Conservation (phyloP, 2,888 invertebrate genomes). For the Spatulosminthurus flaviceps region DNA sequence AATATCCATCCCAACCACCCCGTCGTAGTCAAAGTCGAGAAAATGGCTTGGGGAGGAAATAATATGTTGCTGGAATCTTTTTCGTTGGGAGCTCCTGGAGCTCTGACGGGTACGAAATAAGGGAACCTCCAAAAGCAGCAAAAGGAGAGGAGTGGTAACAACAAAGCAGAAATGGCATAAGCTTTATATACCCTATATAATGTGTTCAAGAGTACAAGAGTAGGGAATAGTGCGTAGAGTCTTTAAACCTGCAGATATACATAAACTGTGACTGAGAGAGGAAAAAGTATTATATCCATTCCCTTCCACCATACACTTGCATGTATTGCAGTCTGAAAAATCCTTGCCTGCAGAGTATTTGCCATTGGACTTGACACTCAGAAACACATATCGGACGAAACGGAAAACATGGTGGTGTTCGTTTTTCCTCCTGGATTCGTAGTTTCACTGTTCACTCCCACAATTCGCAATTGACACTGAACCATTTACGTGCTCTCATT, state of each 20-base stretch:
- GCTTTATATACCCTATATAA: neutral
- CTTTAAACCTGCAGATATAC: slow-evolving; percentile 15
- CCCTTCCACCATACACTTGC: slow-evolving; percentile 30
- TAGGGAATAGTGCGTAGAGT: slow-evolving; percentile 2
- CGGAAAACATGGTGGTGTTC: slow-evolving; percentile 30
- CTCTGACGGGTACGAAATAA: slow-evolving; percentile 38
- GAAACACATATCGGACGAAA: slow-evolving; percentile 28
- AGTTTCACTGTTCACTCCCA: slow-evolving; percentile 30
- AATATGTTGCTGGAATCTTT: slow-evolving; percentile 30
- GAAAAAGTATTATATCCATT: slow-evolving; percentile 25
- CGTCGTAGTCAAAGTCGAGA: slow-evolving; percentile 27
- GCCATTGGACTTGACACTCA: slow-evolving; percentile 41
- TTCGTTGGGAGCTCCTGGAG: slow-evolving; percentile 22
- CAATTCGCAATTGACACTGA: slow-evolving; percentile 30
- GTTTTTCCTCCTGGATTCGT: slow-evolving; percentile 30
- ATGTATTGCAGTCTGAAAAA: slow-evolving; percentile 30
- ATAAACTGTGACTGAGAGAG: neutral
- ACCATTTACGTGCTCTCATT: slow-evolving; percentile 28
- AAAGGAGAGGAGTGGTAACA: slow-evolving; percentile 15
- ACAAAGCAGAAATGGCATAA: slow-evolving; percentile 32
- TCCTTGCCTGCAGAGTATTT: slow-evolving; percentile 34
- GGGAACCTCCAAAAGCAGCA: slow-evolving; percentile 25
- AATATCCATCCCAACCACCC: slow-evolving; percentile 30
- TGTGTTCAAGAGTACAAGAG: neutral
- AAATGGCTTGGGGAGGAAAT: slow-evolving; percentile 30